Conservation (phyloP, 2,797 vertebrate species). For the Falco novaeseelandiae region DNA sequence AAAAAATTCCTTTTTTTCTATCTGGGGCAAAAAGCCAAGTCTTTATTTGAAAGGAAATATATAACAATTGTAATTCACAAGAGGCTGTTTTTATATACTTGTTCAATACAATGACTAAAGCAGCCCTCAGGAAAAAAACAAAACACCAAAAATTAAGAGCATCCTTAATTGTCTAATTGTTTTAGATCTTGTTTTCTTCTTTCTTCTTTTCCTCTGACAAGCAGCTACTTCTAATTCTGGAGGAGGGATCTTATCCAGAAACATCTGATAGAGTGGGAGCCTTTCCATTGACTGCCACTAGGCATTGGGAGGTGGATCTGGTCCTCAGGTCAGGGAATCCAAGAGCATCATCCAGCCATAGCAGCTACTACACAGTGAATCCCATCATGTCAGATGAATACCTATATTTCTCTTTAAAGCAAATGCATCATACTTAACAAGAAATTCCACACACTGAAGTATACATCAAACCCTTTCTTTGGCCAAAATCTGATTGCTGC, state of each 20-base stretch:
- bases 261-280: background rate
- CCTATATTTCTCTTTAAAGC: background rate
- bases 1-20: background rate
- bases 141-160: background rate
- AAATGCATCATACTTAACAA: background rate
- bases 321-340: background rate
- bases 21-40: slow-evolving; percentile 50
- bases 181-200: background rate
- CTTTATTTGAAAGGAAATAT: slow-evolving; percentile 60
- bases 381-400: background rate
- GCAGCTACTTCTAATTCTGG: background rate
- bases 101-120: slow-evolving; percentile 46
- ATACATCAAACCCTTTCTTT: background rate
- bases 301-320: background rate
- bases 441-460: background rate
- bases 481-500: background rate
- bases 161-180: background rate
- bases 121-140: background rate
- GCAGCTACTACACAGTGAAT: background rate
- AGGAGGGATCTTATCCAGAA: background rate
- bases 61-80: slow-evolving; percentile 42
- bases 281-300: background rate
- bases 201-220: background rate
- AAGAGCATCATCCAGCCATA: background rate
- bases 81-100: slow-evolving; percentile 20